Base-by-base conservation (phyloP, 2,113 vertebrate species). In the Pogonocichla stellata region DNA sequence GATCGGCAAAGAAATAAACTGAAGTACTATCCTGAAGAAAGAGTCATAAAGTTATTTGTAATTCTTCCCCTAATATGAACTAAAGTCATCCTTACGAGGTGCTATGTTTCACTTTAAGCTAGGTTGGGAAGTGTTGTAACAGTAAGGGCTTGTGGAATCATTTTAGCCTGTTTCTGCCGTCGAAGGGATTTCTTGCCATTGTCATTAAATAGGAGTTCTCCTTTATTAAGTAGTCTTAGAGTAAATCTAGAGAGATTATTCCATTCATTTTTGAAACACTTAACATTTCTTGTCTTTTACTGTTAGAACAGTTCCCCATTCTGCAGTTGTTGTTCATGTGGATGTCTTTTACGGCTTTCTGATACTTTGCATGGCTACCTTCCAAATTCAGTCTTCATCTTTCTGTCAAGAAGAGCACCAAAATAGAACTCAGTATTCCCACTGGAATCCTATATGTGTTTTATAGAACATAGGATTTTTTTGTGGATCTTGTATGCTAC, bases 251-350 rank as follows among this genome's bases (percentile, higher is more conserved):
- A 60, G 54, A 71, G 13, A 34, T 80, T 38, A 11, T 54, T 75
- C 14, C 4, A 4, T 64, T 69, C 1, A 15, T 47, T 25, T 80
- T 72, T 87, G 31, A 40, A 77, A 29, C 29, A 29, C 15, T 45
- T 60, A 10, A n/a, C 4, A 19, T 33, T 77, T 79, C 8, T 45
- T 88, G 25, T 9, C 8, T 58, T 40, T 33, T 57, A 69, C 26
- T 51, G 34, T 34, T 79, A 36, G 23, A 70, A 38, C 34, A 36
- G 24, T 26, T 50, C 12, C 17, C 3, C 0, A 1, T 79, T 85
- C 43, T 29, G 54, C 5, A 8, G 1, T 50, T 43, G 18, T 64
- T 82, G 18, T 69, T 82, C 14, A 26, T 0, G 0, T 65, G n/a
- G 12, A 60, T 6, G 2, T 42, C 10, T 62, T 80, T 64, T 64